Base-by-base conservation (phyloP, 2,113 vertebrate species). In the Tor tambroides region DNA sequence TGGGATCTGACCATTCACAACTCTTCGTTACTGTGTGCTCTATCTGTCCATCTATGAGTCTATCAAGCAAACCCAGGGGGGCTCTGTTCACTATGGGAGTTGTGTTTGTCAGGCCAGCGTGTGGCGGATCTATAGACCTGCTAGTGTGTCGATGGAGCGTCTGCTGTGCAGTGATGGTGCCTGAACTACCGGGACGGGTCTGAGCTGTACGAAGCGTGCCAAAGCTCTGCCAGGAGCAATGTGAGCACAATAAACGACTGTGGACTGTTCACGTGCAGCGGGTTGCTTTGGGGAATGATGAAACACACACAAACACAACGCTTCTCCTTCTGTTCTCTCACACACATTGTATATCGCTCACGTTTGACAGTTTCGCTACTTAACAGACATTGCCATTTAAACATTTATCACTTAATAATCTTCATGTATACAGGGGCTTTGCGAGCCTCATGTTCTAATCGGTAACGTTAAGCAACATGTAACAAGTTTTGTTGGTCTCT, bases 101-200 rank as follows among this genome's bases (percentile, higher is more conserved):
- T 28, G 46, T 9, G 54, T 86, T 67, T 86, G 72, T 88, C 65
- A 85, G 82, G 61, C 56, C 46, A 28, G 86, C 41, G 17, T 41
- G 74, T 21, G 35, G 14, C 23, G 35, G 85, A 89, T 85, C 77
- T 89, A 89, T 85, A 87, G 82, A 84, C 81, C 75, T 17, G 28
- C 81, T 86, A 26, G 54, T 65, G 80, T 86, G 88, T 80, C 76
- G 74, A 82, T 86, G 56, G 82, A 88, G 26, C 80, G 46, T 43
- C 26, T 81, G 67, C 61, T 61, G 69, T 83, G 84, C 19, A 61
- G 69, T 86, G 76, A 86, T 86, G 74, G 65, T 86, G 74, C 51
- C 67, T 72, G 77, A 81, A 85, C 71, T 80, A 83, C 49, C 3
- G 43, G 38, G 51, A 49, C 8, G 38, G 74, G 26, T 30, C 65